Base-by-base conservation (phyloP, 2,888 invertebrate species). In the Synergus itoensis region DNA sequence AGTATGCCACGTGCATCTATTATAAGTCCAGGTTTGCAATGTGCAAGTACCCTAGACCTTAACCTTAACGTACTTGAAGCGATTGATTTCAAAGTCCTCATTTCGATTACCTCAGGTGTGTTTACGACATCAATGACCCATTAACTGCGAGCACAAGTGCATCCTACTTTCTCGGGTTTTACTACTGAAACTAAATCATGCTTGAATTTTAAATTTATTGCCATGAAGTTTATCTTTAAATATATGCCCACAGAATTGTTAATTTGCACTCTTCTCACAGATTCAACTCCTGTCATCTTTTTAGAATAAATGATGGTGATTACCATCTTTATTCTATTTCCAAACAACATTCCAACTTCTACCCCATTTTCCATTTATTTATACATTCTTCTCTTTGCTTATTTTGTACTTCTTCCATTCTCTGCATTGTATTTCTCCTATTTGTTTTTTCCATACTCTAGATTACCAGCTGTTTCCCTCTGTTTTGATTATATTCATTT, bases 11-110 rank as follows among this genome's bases (percentile, higher is more conserved):
- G 81, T 78, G 84, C 82, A 81, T 84, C 86, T 85, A 84, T 84
- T 82, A 82, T 81, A 83, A 84, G 84, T 83, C 80, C 75, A 62
- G 69, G 78, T 77, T 80, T 76, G 79, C 67, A 80, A 78, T 80
- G 82, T 80, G 78, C 81, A 78, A 80, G 83, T 84, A 84, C 81
- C 84, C 85, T 84, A 86, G 86, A 86, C 85, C 86, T 85, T 86
- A 85, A 85, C 86, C 85, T 86, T 84, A 80, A 65, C 69, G 43
- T 41, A 69, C 53, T 78, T 73, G 67, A 9, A 69, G 16, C 69
- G 36, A 69, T 69, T 69, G 69, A 8, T 43, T 48, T 48, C 3
- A 16, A 48, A 69, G 28, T 28, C 48, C 69, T 69, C 36, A 21
- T 48, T 69, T 69, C 48, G n/a, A 69, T 48, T 48, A 28, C 43